Base-by-base conservation (phyloP, 2,888 invertebrate genomes). In the Sylvicola cinctus region DNA sequence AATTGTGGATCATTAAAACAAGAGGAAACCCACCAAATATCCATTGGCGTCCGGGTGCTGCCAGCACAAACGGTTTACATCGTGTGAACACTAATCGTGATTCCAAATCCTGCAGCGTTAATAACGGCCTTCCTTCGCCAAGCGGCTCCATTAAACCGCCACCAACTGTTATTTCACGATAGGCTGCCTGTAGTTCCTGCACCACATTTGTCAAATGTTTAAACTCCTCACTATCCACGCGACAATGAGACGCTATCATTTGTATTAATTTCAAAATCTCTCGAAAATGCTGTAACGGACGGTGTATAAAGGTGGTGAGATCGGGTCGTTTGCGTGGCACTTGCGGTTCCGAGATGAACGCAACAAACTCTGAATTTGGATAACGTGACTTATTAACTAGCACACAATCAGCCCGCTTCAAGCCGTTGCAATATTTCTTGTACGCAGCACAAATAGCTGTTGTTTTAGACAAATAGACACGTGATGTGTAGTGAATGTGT, bases 61-160 rank as follows among this genome's bases (percentile, higher is more conserved):
- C 78, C 52, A 87, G 60, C 34, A 78, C 74, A 54, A 87, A 87
- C 34, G 85, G 84, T 69, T 81, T 84, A 65, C 84, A 85, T 58
- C 81, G 75, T 47, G 85, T 85, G 62, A 87, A 87, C 46, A 87
- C 85, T 52, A 87, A 67, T 46, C 85, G 65, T 48, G 81, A 79
- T 54, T 85, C 85, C 42, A 87, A 65, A 52, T 87, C 85, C 48
- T 81, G 78, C 34, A 85, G 67, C 11, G 81, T 80, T 4, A 85
- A 58, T 39, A 85, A 51, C 0, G 84, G 84, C 38, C 78, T 69
- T 1, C 84, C 84, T 48, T 84, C 83, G 12, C 80, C 76, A 35
- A 80, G 67, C 1, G 84, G 74, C 43, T 84, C 84, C 84, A 84
- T 85, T 4, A 84, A 60, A 3, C 83, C 83, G 12, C 79, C 78